Percentiles rank a stretch among this genome's conserved stretches.
phyloP scores from a whole-genome alignment of 2,797 vertebrate species.

The Pseudocheirus occidentalis region DNA sequence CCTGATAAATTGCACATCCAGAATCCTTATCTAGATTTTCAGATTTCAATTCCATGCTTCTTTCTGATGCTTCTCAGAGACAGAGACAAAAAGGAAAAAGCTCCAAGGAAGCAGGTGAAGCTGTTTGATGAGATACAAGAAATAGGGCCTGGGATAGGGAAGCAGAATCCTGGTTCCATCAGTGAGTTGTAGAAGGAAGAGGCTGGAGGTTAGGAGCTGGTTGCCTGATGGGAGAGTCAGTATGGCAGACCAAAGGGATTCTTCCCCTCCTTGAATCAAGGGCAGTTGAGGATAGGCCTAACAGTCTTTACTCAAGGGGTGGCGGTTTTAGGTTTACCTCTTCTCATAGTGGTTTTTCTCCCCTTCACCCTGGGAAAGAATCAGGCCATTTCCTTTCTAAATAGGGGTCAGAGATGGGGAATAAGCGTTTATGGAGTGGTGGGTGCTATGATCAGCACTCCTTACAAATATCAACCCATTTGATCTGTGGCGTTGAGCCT shows the following conservation, averaged over 20 bases:
- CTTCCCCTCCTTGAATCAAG: neutral
- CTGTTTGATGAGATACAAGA: neutral
- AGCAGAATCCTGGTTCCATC: neutral
- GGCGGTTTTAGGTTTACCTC: neutral
- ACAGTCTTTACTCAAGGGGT: neutral
- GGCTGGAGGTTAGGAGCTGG: neutral
- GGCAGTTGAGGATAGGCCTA: neutral
- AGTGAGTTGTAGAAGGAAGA: neutral
- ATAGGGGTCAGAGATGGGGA: neutral
- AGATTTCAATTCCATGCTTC: neutral
- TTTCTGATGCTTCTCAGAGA: neutral
- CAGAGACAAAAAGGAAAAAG: neutral
- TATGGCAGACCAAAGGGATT: neutral
- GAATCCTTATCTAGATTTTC: neutral
- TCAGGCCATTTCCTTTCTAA: neutral
- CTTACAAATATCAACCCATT: neutral
- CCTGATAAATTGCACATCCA: neutral
- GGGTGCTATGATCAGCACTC: neutral
- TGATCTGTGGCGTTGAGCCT: neutral
- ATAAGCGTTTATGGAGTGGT: neutral
- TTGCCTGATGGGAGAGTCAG: neutral
- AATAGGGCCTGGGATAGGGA: neutral
- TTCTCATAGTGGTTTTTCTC: neutral
- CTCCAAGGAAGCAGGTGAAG: neutral
- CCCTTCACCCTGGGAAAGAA: neutral